Evolutionary conservation across 2,797 vertebrate species (phyloP).

Genomic region (Hyperoplus lanceolatus): DNA sequence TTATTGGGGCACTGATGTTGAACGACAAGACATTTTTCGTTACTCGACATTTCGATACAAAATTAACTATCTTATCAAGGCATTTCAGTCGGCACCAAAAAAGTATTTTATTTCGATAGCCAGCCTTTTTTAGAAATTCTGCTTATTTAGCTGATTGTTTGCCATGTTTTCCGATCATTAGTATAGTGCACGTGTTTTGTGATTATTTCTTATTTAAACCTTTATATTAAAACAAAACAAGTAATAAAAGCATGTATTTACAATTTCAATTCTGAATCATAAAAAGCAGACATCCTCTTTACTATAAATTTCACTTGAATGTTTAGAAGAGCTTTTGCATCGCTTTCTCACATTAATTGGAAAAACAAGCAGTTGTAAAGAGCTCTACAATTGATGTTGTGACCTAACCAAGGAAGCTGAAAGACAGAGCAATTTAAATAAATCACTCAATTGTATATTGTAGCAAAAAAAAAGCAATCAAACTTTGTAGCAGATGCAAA

Average conservation of each 20-base stretch:
- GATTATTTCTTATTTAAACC: background rate
- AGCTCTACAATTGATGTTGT: slow-evolving; percentile 13
- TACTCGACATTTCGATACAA: too few species aligned
- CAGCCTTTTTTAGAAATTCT: background rate
- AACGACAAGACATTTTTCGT: too few species aligned
- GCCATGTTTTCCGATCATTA: background rate
- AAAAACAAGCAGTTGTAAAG: slow-evolving; percentile 22
- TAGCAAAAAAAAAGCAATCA: background rate
- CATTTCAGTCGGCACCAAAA: too few species aligned
- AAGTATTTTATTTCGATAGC: too few species aligned
- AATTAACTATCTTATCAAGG: too few species aligned
- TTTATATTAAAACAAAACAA: background rate
- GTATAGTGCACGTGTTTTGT: background rate
- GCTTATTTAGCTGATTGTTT: background rate
- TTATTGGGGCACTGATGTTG: too few species aligned
- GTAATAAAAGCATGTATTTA: background rate
- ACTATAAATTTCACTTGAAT: background rate
- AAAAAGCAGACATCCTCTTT: background rate
- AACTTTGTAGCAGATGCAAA: slow-evolving; percentile 16
- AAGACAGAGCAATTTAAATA: slow-evolving; percentile 21
- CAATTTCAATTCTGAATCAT: background rate
- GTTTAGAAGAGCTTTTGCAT: slow-evolving; percentile 6
- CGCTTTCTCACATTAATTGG: slow-evolving; percentile 10
- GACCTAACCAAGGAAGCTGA: slow-evolving; percentile 19
- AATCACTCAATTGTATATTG: slow-evolving; percentile 4